Base-by-base conservation (phyloP, 2,797 vertebrate species). In the Decapterus maruadsi region DNA sequence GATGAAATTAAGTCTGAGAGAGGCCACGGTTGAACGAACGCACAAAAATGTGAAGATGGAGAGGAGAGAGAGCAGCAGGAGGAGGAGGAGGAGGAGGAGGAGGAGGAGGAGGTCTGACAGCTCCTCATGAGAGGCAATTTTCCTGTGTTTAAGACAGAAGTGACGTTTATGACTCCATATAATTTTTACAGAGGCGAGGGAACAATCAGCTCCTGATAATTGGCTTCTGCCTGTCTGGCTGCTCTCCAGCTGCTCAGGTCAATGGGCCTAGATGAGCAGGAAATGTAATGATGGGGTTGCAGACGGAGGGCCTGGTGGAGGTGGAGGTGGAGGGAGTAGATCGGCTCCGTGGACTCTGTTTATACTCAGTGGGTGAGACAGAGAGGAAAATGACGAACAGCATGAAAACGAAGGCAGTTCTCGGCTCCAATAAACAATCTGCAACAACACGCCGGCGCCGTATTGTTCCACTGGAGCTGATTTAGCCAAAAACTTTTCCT, bases 191-290 rank as follows among this genome's bases (percentile, higher is more conserved):
- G 70, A 77, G 73, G 51, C 42, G 53, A 43, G 55, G 61, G 57
- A 80, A 74, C 65, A 82, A 69, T 82, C 74, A 64, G 72, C 16
- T 76, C 31, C 46, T 65, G 22, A 69, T 85, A 72, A 73, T 63
- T 77, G 66, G 46, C 51, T 60, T 68, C 71, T 83, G 78, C 12
- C 42, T 8, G 57, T 1, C 72, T 61, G 63, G 46, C 64, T 46
- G 66, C 3, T 50, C 3, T 82, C 64, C 78, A 66, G 83, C 71
- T 68, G 53, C 62, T 82, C 72, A 10, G 66, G 72, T 70, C 75
- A 79, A 36, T 66, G 72, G 46, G 59, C 40, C 54, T 16, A 31
- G 66, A 88, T 70, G 58, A 73, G 78, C 19, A 76, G 75, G 53
- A 81, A 69, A 78, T 77, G 67, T 68, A 56, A 82, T 66, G 77